Base-by-base conservation (phyloP, 2,888 invertebrate species). In the Diadegma fenestrale region DNA sequence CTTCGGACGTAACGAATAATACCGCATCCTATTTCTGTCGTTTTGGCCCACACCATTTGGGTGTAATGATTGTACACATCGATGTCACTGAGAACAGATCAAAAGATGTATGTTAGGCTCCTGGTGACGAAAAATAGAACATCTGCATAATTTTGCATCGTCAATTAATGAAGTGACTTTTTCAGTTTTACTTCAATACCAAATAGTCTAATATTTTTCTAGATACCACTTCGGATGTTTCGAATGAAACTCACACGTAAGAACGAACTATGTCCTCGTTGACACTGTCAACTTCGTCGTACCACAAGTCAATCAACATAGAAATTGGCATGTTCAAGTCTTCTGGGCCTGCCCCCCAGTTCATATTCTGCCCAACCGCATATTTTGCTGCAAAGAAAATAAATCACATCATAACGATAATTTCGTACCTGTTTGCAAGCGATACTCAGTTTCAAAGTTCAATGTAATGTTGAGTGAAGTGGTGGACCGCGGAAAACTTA, bases 11-110 rank as follows among this genome's bases (percentile, higher is more conserved):
- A 95, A 72, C 91, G 91, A 1, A 94, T 90, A 86, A 89, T 92
- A 33, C 95, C 95, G 86, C 95, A 95, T 7, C 95, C 95, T 37
- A 95, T 87, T 26, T 88, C 87, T 43, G 90, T 91, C 0, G 95
- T 94, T 30, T 93, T 91, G 1, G 94, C 95, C 95, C 95, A 95
- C 1, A 95, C 92, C 75, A 95, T 89, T 92, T 95, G 94, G 0
- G 94, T 94, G 88, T 94, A 94, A 86, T 94, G 94, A 1, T 94
- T 37, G 37, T 37, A 37, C 37, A 37, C 37, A 10, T 37, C 1
- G 37, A 37, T 37, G 37, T 37, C 93, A 41, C 86, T 87, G 0
- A 5, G 48, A 33, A 17, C 26, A 19, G 54, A 66, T 4, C 71
- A 0, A 19, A 54, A 73, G 54, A 37, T 71, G 85, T 76, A 78